Evolutionary conservation across 2,113 vertebrate species (phyloP).

Genomic region (Ophthalmolycus amberensis): DNA sequence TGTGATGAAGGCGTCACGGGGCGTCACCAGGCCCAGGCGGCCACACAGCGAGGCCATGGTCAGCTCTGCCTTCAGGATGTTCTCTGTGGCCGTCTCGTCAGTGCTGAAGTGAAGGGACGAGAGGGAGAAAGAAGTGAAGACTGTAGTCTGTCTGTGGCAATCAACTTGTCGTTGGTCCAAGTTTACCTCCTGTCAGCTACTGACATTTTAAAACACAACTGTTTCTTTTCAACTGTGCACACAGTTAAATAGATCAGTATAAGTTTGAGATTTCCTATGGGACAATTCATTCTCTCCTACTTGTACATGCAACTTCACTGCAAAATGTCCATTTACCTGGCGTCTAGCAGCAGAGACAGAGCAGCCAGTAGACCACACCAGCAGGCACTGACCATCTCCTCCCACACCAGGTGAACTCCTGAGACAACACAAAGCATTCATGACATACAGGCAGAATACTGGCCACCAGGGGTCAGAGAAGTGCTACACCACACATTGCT

Average conservation of each 20-base stretch:
- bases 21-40: conserved; percentile 92
- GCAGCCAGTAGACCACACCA: conserved; percentile 98
- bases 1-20: conserved; percentile 98
- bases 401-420: conserved; percentile 95
- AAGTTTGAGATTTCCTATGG: neutral
- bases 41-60: conserved; percentile 97
- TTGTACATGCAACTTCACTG: neutral
- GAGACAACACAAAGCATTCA: conserved; percentile 43
- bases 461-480: conserved; percentile 40
- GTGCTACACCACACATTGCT: neutral
- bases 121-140: neutral
- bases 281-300: neutral
- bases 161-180: neutral
- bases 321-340: conserved; percentile 86
- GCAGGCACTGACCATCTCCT: conserved; percentile 98
- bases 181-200: neutral
- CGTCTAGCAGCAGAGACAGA: conserved; percentile 94
- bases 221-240: neutral
- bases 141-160: neutral
- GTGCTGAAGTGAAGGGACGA: conserved; percentile 82
- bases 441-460: neutral
- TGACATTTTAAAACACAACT: neutral
- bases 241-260: neutral
- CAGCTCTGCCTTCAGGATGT: conserved; percentile 97
- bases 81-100: conserved; percentile 97